Evolutionary conservation across 1,140 invertebrate genomes (phyloP), one percentile per base, ranked within the genome.

Genomic region (Elymnias hypermnestra): DNA sequence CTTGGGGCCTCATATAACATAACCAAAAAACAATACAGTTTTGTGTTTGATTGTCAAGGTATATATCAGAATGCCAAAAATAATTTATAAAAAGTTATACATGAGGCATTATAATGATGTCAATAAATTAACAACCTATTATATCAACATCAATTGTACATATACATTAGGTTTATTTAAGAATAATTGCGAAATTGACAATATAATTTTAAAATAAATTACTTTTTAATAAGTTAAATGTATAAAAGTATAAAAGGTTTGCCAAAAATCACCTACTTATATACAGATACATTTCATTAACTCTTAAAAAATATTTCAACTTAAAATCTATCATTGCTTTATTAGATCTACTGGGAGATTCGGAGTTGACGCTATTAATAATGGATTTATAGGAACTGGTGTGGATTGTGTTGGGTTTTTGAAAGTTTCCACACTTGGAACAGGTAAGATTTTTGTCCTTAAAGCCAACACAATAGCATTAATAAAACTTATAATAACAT

Each of bases 401-500:
- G 19, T 42, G 6, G 37, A 25, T 41, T 29, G n/a, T n/a, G n/a
- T n/a, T n/a, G n/a, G n/a, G n/a, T 25, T 41, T 60, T 29, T 38
- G 31, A 44, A 19, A 59, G 60, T 29, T 47, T 29, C 13, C 29
- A 37, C 41, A 7, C 53, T 25, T 5, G 57, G 52, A 3, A 45
- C 43, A 18, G 48, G 61, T 36, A 62, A 28, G 23, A 77, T 61
- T 28, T 10, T 21, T 28, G 67, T 70, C 42, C 58, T 58, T 47
- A 77, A 0, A 33, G 52, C 46, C 48, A 75, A 65, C 13, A 81
- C 74, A 54, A 79, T 7, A 17, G 65, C 61, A 54, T 77, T 81
- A 25, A 85, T 45, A 56, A 74, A 77, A 89, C 94, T 91, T 70
- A 92, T 91, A 53, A 95, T 94, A 23, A 96, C 91, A 88, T 95